Base-by-base conservation (phyloP, 1,140 invertebrate genomes). In the Forficula auricularia region DNA sequence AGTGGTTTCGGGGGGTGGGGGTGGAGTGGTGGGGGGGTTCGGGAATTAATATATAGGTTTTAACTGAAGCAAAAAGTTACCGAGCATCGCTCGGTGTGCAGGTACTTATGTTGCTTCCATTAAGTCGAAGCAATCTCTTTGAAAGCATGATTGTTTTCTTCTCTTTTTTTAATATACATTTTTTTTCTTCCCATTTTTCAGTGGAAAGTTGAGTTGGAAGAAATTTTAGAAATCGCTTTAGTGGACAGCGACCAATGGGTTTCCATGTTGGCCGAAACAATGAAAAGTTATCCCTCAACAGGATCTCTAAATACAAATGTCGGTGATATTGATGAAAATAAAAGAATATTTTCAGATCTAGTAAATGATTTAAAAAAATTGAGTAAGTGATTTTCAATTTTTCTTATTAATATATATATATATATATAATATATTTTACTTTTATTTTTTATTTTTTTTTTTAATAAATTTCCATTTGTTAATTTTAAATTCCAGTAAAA, bases 201-300 rank as follows among this genome's bases (percentile, higher is more conserved):
- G 90, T 96, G 91, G 91, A 74, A 77, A 61, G 67, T 70, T 51
- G 89, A 96, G 59, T 59, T 97, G 51, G 87, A 95, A 57, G 87
- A 92, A 56, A 92, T 97, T 43, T 72, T 96, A 52, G 82, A 91
- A 59, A 77, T 92, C 45, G 91, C 89, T 10, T 73, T 77, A 7
- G 69, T 83, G 46, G 90, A 96, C 61, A 82, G 81, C 35, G 92
- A 97, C 59, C 73, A 90, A 47, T 97, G 92, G 92, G 91, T 97
- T 9, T 85, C 86, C 0, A 94, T 94, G 83, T 67, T 96, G 48
- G 89, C 83, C 10, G 90, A 97, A 67, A 82, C 91, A 43, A 79
- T 97, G 65, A 89, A 89, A 57, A 87, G 85, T 0, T 92, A 84
- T 60, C 89, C 92, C 2, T 73, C 78, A 0, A 79, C 80, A 6